Conservation (phyloP, 2,888 invertebrate species). For the Synanthedon myopaeformis region DNA sequence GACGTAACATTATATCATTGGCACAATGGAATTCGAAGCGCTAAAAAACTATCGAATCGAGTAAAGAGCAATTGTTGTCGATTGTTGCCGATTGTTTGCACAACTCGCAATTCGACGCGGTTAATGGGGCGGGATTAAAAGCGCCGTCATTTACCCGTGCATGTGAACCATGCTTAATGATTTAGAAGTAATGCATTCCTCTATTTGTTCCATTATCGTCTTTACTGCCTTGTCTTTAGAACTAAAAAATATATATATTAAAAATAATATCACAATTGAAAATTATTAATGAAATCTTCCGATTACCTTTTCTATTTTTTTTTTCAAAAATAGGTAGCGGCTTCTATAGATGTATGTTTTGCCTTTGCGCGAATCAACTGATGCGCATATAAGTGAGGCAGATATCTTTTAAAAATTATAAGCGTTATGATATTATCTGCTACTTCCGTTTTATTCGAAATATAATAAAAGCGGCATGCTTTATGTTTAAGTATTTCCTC, state of each 20-base stretch:
- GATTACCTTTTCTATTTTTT: conserved; percentile 23
- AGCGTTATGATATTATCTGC: conserved; percentile 47
- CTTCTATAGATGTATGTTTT: conserved; percentile 13
- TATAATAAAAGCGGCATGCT: conserved; percentile 33
- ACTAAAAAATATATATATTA: conserved; percentile 1
- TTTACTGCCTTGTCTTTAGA: background rate
- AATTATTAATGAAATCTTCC: conserved; percentile 20
- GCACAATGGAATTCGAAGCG: conserved; percentile 48
- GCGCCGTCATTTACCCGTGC: conserved; percentile 36
- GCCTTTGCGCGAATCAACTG: conserved; percentile 49
- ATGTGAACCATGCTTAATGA: conserved; percentile 64
- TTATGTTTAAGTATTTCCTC: conserved; percentile 42
- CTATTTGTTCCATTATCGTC: conserved; percentile 4
- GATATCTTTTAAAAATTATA: conserved; percentile 29
- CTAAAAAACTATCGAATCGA: conserved; percentile 56
- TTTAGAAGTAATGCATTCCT: conserved; percentile 36
- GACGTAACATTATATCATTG: conserved; percentile 38
- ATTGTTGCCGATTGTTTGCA: conserved; percentile 39
- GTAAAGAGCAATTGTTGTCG: conserved; percentile 51
- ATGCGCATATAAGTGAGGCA: conserved; percentile 47
- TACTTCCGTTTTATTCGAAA: conserved; percentile 46
- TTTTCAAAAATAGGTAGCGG: conserved; percentile 21
- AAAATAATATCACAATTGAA: background rate
- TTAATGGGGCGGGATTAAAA: conserved; percentile 64
- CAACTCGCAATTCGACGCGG: conserved; percentile 60